phyloP scores from a whole-genome alignment of 2,797 vertebrate species.

The Crax fasciolata region DNA sequence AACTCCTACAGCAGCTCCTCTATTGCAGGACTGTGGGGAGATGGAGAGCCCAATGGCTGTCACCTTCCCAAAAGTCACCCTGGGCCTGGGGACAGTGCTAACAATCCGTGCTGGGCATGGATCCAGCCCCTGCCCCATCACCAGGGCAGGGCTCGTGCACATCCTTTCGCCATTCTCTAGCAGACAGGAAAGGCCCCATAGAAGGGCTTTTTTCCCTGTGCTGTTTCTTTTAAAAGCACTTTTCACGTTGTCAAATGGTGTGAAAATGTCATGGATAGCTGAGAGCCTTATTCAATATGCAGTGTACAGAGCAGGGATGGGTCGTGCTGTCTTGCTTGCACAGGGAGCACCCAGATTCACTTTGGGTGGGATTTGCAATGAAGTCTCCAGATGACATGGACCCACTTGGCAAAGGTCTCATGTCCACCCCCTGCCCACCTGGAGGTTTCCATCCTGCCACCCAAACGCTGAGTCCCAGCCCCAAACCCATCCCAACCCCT shows the following conservation, averaged over 20 bases:
- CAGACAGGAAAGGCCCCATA: background rate
- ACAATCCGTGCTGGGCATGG: background rate
- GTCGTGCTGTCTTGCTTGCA: background rate
- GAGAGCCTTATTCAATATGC: background rate
- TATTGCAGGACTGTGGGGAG: background rate
- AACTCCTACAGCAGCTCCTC: background rate
- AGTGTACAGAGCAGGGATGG: background rate
- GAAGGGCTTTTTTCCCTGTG: background rate
- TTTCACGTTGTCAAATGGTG: background rate
- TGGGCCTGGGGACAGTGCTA: background rate
- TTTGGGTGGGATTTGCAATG: background rate
- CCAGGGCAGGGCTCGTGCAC: background rate
- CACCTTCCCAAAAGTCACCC: background rate
- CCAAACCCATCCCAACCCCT: background rate
- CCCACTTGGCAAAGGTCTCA: background rate
- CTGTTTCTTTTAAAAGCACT: background rate
- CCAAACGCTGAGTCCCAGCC: background rate
- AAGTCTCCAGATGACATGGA: background rate
- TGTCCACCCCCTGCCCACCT: background rate
- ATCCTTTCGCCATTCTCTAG: background rate
- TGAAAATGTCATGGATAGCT: background rate
- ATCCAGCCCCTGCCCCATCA: background rate
- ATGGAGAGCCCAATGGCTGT: background rate
- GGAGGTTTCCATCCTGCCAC: background rate
- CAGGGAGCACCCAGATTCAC: background rate